Base-by-base conservation (phyloP, 2,113 vertebrate species). In the Noturus placidus region DNA sequence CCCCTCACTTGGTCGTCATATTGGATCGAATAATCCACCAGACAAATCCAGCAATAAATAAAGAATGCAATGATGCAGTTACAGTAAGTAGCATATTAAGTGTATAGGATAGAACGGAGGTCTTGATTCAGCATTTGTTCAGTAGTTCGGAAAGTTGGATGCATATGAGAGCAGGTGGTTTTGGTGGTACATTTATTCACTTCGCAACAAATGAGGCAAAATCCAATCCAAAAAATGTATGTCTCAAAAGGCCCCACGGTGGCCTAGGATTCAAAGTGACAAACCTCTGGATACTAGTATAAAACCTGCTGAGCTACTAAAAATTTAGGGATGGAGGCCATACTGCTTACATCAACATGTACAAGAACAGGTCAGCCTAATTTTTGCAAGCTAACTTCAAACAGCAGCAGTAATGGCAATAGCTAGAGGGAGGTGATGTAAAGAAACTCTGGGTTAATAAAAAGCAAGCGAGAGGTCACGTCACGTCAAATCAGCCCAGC, bases 401-500 rank as follows among this genome's bases (percentile, higher is more conserved):
- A 88, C 42, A 14, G 46, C 82, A 78, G 46, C 57, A 2, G 69
- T 38, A 38, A 52, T 27, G 59, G 84, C 52, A 59, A 38, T 85
- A 59, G 69, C 70, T 85, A 20, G 42, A 76, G 70, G 35, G 54
- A 85, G 52, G 35, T 76, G 54, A 76, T 59, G 84, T 35, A 46
- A 54, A 61, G 84, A 74, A 76, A 85, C 56, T 72, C 35, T 61
- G 35, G 70, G 84, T 76, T 85, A 85, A 76, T 85, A 85, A 87
- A 83, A 74, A 74, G 77, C 70, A 83, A 33, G 80, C 7, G 56
- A 46, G 69, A 42, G 86, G 86, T 83, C 86, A 74, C 80, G 13
- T 87, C 86, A 72, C 56, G 67, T 82, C 79, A 82, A 74, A 91
- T 90, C 27, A 82, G 69, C 84, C 76, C 5, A 30, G 63, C 35